Conservation (phyloP, 2,888 invertebrate genomes). For the Lymantria dispar region DNA sequence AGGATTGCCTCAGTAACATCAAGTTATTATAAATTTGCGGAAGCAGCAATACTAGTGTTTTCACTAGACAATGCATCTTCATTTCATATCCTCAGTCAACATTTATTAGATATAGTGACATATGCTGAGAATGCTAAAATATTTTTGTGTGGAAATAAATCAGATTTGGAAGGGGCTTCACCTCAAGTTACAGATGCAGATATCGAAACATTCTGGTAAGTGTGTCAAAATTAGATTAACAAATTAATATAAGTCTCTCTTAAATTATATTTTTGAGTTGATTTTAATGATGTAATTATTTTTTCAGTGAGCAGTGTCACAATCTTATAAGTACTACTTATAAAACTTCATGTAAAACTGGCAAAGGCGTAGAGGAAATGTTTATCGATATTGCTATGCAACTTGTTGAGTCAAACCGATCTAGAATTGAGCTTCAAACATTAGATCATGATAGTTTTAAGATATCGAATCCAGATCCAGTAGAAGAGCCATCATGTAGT, state of each 20-base stretch:
- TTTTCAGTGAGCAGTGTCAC: constrained; percentile 93
- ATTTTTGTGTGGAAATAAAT: constrained; percentile 96
- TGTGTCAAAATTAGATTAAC: neutral
- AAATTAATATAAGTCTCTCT: neutral
- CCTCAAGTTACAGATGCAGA: constrained; percentile 93
- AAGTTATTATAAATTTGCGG: constrained; percentile 97
- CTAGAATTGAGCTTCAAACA: constrained; percentile 90
- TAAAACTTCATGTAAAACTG: constrained; percentile 94
- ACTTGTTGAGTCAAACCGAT: constrained; percentile 89
- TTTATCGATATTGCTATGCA: constrained; percentile 93
- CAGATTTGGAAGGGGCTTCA: constrained; percentile 88
- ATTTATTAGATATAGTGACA: constrained; percentile 95
- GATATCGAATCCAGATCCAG: constrained; percentile 84
- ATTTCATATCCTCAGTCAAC: constrained; percentile 95
- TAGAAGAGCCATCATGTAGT: constrained; percentile 74
- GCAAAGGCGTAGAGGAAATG: constrained; percentile 94
- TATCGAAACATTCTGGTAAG: constrained; percentile 93
- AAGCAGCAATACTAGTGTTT: constrained; percentile 96
- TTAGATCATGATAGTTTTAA: constrained; percentile 90
- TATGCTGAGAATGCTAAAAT: constrained; percentile 98
- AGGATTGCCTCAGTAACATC: constrained; percentile 97
- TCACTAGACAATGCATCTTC: constrained; percentile 95
- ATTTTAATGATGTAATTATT: neutral
- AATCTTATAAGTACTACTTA: constrained; percentile 94
- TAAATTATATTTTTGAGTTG: neutral